phyloP scores from a whole-genome alignment of 2,888 invertebrate species.

The Acrobasis suavella region DNA sequence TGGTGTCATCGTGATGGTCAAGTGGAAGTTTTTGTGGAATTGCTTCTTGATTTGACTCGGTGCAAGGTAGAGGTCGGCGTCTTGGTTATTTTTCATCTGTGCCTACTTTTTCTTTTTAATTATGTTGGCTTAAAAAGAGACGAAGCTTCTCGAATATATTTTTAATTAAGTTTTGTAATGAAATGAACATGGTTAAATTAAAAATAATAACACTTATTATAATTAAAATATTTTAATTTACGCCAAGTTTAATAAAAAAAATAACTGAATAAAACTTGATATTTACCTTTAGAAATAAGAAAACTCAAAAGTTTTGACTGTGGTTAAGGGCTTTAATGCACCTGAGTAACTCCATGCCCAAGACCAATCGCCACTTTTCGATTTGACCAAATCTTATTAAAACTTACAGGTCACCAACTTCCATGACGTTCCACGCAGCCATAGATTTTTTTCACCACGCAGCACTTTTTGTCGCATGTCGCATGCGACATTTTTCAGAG shows the following conservation, averaged over 20 bases:
- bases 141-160: no score
- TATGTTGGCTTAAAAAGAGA: not conserved
- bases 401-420: not conserved
- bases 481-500: conserved; percentile 46
- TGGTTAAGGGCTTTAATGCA: not conserved
- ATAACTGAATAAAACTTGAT: no score
- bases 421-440: not conserved
- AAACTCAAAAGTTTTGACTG: no score
- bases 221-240: no score
- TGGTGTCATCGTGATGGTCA: not conserved
- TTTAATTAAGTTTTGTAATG: no score
- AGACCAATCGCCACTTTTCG: not conserved
- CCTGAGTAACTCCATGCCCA: not conserved
- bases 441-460: not conserved
- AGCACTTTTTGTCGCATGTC: conserved; percentile 28
- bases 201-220: no score
- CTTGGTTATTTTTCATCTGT: conserved; percentile 21
- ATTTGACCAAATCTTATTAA: not conserved
- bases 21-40: conserved; percentile 3
- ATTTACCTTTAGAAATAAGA: no score
- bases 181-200: no score
- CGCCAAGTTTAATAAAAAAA: no score
- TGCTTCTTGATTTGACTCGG: conserved; percentile 4
- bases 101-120: conserved; percentile 23
- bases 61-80: conserved; percentile 26